These are phyloP conservation scores for Hyposoter dolosus DNA, from an alignment of 2,888 invertebrate species.

Conservation along the genomic window DNA sequence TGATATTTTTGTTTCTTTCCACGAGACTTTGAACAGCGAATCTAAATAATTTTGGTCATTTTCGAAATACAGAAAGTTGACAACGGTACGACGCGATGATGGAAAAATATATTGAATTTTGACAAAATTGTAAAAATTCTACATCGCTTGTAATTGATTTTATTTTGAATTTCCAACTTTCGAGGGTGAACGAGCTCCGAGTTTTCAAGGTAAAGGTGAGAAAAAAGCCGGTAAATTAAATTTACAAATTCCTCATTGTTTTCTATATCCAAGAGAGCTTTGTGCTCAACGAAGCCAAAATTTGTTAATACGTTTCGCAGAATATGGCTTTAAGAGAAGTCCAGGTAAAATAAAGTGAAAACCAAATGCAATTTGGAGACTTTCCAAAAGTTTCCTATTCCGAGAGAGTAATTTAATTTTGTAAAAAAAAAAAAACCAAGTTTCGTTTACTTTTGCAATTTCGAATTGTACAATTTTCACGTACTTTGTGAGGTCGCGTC, in stretches of 20 bases:
- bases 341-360: background rate
- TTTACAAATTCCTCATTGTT: background rate
- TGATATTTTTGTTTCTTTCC: background rate
- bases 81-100: background rate
- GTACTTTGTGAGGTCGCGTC: background rate
- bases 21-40: background rate
- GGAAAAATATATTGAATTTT: background rate
- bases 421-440: background rate
- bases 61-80: background rate
- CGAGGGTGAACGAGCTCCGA: background rate
- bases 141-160: background rate
- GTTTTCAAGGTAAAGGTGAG: background rate
- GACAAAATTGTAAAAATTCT: background rate
- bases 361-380: background rate
- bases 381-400: background rate
- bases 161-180: background rate
- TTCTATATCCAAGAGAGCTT: background rate
- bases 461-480: background rate
- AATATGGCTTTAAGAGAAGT: background rate
- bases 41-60: too few species aligned
- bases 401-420: background rate
- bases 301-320: background rate
- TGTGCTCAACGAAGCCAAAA: conserved; percentile 1
- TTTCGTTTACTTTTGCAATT: background rate
- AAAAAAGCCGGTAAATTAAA: conserved; percentile 4